Evolutionary conservation across 1,140 invertebrate genomes (phyloP), one percentile per base, ranked within the genome.

Genomic region (Mya arenaria): DNA sequence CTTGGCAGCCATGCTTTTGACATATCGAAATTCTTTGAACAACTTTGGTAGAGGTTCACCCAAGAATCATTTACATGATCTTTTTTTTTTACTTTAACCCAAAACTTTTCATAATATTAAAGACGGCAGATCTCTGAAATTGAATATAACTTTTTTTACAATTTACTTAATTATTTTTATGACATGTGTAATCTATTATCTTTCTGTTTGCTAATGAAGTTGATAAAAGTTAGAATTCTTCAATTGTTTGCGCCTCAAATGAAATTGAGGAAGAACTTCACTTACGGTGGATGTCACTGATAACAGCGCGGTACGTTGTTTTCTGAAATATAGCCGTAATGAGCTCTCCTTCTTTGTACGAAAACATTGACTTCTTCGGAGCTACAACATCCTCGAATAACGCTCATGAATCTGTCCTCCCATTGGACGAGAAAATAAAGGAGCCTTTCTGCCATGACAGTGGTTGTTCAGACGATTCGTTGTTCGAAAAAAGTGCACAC

Each of bases 361-460:
- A 8, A 32, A 17, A 32, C 8, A 36, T 39, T 17, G 28, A 15
- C 36, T 66, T 66, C 10, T 65, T 10, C 17, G 63, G 63, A 37
- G 2, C 13, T 6, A 66, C 63, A 37, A 66, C 36, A 66, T 66
- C 10, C 36, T 39, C n/a, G 63, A 17, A 66, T 66, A 28, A 66
- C 36, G 36, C 63, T 66, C 17, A 36, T 15, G 41, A 37, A 66
- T 8, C 63, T 25, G 36, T 66, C 63, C n/a, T 66, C 63, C 63
- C 63, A 66, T 66, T 66, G 63, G 4, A 66, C 63, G 23, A 66
- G 36, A 25, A 66, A 39, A 66, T 66, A 66, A 8, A 66, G 19
- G n/a, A n/a, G n/a, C n/a, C n/a, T n/a, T 66, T 66, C 63, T 66
- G 30, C 63, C 63, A 66, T 66, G 30, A n/a, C n/a, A n/a, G n/a